These are phyloP conservation scores for Holacanthella duospinosa DNA, from an alignment of 2,888 invertebrate genomes.

Conservation along the genomic window DNA sequence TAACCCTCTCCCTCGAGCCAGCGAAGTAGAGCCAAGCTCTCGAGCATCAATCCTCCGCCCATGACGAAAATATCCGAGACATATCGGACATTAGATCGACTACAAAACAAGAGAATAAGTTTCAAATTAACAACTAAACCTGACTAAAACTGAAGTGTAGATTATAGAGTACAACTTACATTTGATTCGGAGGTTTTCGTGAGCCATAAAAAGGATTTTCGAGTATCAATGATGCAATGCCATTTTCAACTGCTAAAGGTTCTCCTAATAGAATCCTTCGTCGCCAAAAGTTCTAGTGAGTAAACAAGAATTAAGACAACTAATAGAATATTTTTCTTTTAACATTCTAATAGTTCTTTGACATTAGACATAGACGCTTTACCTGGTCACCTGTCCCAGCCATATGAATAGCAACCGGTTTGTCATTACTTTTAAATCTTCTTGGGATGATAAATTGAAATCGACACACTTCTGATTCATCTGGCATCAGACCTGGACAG, in stretches of 20 bases:
- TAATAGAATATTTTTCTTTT: background rate
- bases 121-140: no score
- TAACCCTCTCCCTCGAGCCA: conserved; percentile 87
- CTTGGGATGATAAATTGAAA: conserved; percentile 74
- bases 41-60: conserved; percentile 92
- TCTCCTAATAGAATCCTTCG: conserved; percentile 79
- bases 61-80: conserved; percentile 97
- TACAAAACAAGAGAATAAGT: conserved; percentile 40
- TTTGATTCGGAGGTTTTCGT: conserved; percentile 76
- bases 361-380: no score
- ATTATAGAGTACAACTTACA: conserved; percentile 56
- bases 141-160: no score
- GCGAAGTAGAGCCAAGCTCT: conserved; percentile 79
- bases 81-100: conserved; percentile 81
- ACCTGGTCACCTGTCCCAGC: conserved; percentile 99
- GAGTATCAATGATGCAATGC: conserved; percentile 83
- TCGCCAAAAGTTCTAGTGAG: conserved; percentile 78
- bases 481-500: conserved; percentile 76
- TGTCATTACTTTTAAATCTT: conserved; percentile 60
- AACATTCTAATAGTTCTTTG: no score
- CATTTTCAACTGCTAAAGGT: conserved; percentile 75
- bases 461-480: conserved; percentile 68
- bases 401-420: conserved; percentile 83
- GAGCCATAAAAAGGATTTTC: conserved; percentile 95
- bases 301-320: conserved; percentile 8